A percentile compares a stretch with the other conserved stretches of the same genome.
Conservation (phyloP, 2,888 invertebrate genomes). For the Synanthedon tipuliformis region DNA sequence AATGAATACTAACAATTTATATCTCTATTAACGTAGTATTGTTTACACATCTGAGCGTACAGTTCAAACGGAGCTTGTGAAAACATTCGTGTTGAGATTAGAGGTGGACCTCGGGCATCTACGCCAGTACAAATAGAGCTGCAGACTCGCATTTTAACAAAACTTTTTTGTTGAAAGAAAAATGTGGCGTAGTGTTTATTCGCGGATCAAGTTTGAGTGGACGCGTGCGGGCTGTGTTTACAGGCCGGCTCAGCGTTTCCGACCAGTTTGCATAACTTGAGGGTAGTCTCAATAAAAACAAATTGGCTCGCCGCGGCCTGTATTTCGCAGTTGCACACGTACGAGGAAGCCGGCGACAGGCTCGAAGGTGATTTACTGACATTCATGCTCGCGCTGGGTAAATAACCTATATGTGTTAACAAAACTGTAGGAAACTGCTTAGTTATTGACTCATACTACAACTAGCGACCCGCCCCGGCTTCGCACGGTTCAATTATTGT, state of each 20-base stretch:
- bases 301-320: conserved; percentile 60
- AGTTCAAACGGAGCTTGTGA: conserved; percentile 47
- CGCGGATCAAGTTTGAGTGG: conserved; percentile 21
- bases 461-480: no score
- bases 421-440: no score
- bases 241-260: conserved; percentile 61
- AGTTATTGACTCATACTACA: no score
- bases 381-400: not conserved
- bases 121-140: conserved; percentile 29
- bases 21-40: conserved; percentile 66
- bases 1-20: conserved; percentile 61
- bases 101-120: conserved; percentile 48
- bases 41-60: conserved; percentile 57
- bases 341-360: conserved; percentile 62
- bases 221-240: conserved; percentile 55
- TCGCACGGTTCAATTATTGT: no score
- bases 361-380: conserved; percentile 49
- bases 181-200: not conserved
- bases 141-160: not conserved
- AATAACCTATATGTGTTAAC: not conserved
- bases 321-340: conserved; percentile 62
- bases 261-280: conserved; percentile 65
- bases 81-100: conserved; percentile 62
- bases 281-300: conserved; percentile 70
- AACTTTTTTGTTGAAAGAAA: not conserved